These are phyloP conservation scores for Turritopsis rubra DNA, from an alignment of 30 jellyfish, hydroid and myxozoan species.

Conservation along the genomic window DNA sequence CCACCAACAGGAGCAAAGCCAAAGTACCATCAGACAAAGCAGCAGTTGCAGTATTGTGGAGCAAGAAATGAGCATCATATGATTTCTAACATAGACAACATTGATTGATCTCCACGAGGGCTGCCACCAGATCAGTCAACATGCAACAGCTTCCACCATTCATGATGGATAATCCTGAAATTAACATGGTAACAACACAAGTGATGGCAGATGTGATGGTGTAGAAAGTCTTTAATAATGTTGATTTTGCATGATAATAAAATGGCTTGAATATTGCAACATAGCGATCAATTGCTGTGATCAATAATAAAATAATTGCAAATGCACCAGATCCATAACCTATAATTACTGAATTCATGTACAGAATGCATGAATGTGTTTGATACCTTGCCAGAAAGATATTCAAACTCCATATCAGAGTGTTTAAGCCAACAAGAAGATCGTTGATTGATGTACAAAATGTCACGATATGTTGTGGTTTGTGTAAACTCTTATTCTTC, in stretches of 20 bases:
- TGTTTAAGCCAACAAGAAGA: neutral
- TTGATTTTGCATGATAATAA: neutral
- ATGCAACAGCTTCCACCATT: too few species aligned
- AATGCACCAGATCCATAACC: neutral
- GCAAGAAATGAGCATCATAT: too few species aligned
- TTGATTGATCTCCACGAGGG: too few species aligned
- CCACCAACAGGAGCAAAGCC: too few species aligned
- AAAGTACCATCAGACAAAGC: too few species aligned
- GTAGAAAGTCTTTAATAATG: neutral
- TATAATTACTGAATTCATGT: neutral
- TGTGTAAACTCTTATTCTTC: neutral
- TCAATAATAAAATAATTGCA: neutral
- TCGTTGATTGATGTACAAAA: neutral
- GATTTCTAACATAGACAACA: too few species aligned
- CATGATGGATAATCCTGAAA: neutral
- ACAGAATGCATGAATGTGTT: neutral
- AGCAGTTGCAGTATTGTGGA: too few species aligned
- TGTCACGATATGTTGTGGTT: neutral
- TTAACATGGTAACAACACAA: neutral
- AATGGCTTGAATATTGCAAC: constrained; percentile 9
- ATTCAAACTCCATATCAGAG: neutral
- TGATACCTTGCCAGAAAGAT: neutral
- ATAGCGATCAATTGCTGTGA: constrained; percentile 1
- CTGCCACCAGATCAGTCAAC: too few species aligned
- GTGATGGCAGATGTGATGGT: neutral